Evolutionary conservation across 2,888 invertebrate genomes (phyloP).

Genomic region (Agrochola lota): DNA sequence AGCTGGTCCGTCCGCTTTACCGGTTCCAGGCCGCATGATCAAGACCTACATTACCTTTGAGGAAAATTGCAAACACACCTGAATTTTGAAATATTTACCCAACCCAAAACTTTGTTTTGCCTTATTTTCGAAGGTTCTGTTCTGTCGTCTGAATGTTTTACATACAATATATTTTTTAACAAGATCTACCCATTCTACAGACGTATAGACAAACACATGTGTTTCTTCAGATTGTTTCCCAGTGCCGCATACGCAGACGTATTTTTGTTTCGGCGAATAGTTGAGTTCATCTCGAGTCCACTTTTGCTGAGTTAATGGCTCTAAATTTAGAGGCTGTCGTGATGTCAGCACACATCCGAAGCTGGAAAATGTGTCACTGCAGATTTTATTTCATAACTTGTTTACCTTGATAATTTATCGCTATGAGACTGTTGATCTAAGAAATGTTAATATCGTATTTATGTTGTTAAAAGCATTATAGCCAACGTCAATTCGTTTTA

Average conservation of each 20-base stretch:
- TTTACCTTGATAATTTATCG: constrained; percentile 57
- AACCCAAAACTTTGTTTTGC: too few species aligned
- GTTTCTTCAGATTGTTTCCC: constrained; percentile 19
- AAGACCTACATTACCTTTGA: constrained; percentile 62
- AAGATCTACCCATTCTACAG: neutral
- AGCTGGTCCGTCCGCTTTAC: constrained; percentile 80
- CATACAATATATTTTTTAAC: neutral
- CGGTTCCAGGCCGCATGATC: constrained; percentile 70
- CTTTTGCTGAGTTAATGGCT: constrained; percentile 78
- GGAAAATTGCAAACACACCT: constrained; percentile 17
- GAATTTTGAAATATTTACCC: neutral
- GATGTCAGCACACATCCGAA: constrained; percentile 81
- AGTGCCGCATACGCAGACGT: constrained; percentile 19
- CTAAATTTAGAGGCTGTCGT: constrained; percentile 80
- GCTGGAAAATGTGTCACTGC: constrained; percentile 78
- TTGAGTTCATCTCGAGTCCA: constrained; percentile 69
- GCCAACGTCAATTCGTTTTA: neutral
- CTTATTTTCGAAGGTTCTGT: neutral
- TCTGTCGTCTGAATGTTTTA: neutral
- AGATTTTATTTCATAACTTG: constrained; percentile 67
- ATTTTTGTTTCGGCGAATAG: constrained; percentile 59
- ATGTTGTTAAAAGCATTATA: constrained; percentile 25
- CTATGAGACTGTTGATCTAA: constrained; percentile 40
- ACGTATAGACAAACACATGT: neutral
- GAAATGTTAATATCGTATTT: constrained; percentile 1